Evolutionary conservation across 1,140 invertebrate genomes (phyloP), one percentile per base, ranked within the genome.

Genomic region (Sweltsa coloradensis): DNA sequence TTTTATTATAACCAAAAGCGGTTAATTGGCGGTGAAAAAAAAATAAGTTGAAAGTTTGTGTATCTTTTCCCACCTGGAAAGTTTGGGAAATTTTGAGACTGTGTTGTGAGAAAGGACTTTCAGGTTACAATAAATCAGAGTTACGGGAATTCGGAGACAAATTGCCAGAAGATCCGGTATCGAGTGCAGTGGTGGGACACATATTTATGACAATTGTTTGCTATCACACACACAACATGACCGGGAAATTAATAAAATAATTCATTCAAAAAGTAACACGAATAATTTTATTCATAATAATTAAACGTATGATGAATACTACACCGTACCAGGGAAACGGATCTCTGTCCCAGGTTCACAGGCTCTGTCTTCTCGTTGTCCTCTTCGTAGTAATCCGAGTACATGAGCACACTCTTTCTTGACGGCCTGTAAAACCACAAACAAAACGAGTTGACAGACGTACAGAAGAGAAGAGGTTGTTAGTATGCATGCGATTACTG

Each of bases 351-450:
- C 23, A 45, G 42, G 31, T 49, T 54, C 22, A 24, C 41, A n/a
- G n/a, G n/a, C n/a, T n/a, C n/a, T 3, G 45, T 25, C 23, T 50
- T 46, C 25, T 55, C 50, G 41, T 51, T 49, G 34, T 57, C 51
- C 21, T 55, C 54, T 14, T 57, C 53, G 36, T 57, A 57, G 41
- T 53, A 55, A 36, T 57, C 55, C 2, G 55, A 57, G 41, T 55
- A 55, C 48, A 52, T 50, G 9, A 53, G 26, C 14, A 41, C 49
- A 22, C 53, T 55, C 46, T 56, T 54, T 41, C 55, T 56, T 5
- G 53, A 52, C 2, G 51, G 43, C 45, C 54, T 55, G 51, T 13
- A 51, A 51, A 24, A 36, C 5, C 29, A 27, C 49, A 24, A 18
- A 6, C 24, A 37, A 27, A 23, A 34, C 25, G 22, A 51, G 25